Evolutionary conservation across 2,797 vertebrate species (phyloP).

Genomic region (Rhinophrynus dorsalis): DNA sequence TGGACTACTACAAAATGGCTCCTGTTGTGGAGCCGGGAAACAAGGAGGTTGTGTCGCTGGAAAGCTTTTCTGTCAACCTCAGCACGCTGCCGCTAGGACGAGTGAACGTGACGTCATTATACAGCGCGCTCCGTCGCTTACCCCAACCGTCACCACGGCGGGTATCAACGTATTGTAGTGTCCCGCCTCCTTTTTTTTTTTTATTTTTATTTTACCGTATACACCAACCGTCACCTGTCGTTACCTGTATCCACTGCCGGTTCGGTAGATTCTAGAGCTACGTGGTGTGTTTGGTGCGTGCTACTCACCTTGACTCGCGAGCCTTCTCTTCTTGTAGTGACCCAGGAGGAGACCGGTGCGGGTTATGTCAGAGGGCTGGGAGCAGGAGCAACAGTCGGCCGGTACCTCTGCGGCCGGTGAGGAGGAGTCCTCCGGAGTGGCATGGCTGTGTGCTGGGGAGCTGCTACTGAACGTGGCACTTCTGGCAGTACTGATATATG

Average conservation of each 20-base stretch:
- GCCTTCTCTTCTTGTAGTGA: no score
- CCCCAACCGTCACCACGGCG: background rate
- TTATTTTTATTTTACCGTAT: no score
- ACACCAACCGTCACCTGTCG: background rate
- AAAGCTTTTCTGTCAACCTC: no score
- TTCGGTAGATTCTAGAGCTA: no score
- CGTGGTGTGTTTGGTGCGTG: no score
- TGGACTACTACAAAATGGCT: no score
- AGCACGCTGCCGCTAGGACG: background rate
- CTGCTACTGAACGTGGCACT: slow-evolving; percentile 79
- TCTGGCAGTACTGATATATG: slow-evolving; percentile 68
- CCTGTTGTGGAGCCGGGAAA: no score
- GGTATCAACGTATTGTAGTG: background rate
- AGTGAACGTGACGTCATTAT: slow-evolving; percentile 7
- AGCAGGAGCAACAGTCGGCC: slow-evolving; percentile 63
- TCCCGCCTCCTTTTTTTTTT: background rate
- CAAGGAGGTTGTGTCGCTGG: no score
- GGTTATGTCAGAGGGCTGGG: slow-evolving; percentile 55
- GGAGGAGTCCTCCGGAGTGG: slow-evolving; percentile 65
- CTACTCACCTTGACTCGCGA: no score
- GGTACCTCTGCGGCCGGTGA: slow-evolving; percentile 38
- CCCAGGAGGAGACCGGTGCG: slow-evolving; percentile 60
- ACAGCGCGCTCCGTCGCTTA: slow-evolving; percentile 7
- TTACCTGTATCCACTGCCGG: no score
- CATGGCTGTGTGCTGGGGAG: slow-evolving; percentile 67